These are phyloP conservation scores for Stegophylla sp. DNA, from an alignment of 2,888 invertebrate species.

Conservation along the genomic window DNA sequence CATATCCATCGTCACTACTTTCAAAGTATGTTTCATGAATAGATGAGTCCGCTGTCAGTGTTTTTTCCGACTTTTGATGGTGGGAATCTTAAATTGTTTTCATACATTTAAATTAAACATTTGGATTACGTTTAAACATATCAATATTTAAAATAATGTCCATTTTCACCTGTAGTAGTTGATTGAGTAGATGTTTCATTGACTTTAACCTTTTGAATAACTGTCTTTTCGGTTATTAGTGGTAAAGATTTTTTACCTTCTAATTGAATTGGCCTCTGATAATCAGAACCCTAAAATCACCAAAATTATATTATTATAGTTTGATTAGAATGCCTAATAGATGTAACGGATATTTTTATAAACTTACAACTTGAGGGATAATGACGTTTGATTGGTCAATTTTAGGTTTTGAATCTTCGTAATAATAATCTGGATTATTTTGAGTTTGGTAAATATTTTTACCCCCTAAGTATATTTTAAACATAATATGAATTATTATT, in stretches of 20 bases:
- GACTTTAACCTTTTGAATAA: slow-evolving; percentile 6
- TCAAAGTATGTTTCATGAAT: slow-evolving; percentile 61
- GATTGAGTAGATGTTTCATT: slow-evolving; percentile 30
- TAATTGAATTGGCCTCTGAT: slow-evolving; percentile 34
- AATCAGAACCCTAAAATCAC: slow-evolving; percentile 18
- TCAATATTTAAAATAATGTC: neutral
- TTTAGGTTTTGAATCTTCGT: slow-evolving; percentile 48
- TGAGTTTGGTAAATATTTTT: slow-evolving; percentile 49
- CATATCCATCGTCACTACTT: slow-evolving; percentile 61
- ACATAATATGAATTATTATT: too few species aligned
- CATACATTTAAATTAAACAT: neutral
- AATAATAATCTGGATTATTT: slow-evolving; percentile 52
- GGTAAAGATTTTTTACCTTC: slow-evolving; percentile 30
- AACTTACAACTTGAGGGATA: slow-evolving; percentile 26
- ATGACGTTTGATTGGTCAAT: slow-evolving; percentile 34
- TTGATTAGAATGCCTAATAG: neutral
- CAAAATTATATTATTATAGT: neutral
- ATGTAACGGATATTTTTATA: neutral
- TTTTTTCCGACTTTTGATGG: slow-evolving; percentile 61
- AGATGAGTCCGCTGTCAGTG: slow-evolving; percentile 60
- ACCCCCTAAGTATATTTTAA: slow-evolving; percentile 29
- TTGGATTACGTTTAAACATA: neutral
- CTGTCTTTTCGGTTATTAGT: slow-evolving; percentile 30
- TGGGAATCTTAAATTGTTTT: slow-evolving; percentile 26
- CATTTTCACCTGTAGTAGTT: slow-evolving; percentile 32